Evolutionary conservation across 2,888 invertebrate genomes (phyloP).

Genomic region (Liposcelis brunnea): DNA sequence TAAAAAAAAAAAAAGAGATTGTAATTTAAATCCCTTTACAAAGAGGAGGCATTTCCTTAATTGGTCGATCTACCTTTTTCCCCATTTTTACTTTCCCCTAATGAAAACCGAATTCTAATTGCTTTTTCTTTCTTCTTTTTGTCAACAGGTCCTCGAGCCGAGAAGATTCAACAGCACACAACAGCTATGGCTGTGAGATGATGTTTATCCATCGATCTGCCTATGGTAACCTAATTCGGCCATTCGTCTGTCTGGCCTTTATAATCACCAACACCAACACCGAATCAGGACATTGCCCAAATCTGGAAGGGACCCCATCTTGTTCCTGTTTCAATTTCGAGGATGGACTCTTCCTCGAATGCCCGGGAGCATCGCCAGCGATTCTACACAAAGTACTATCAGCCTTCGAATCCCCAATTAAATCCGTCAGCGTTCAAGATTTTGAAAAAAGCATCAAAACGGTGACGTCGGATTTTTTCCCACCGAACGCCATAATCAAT

Average conservation of each 20-base stretch:
- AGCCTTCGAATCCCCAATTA: constrained; percentile 33
- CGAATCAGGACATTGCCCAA: constrained; percentile 37
- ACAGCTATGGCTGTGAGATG: constrained; percentile 19
- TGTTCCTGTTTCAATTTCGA: constrained; percentile 88
- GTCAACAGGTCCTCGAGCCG: too few species aligned
- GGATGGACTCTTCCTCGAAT: constrained; percentile 78
- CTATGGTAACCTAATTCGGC: constrained; percentile 4
- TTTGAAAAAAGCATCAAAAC: constrained; percentile 64
- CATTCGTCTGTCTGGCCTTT: too few species aligned
- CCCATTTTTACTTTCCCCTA: too few species aligned
- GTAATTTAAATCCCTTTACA: too few species aligned
- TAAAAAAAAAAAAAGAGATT: too few species aligned
- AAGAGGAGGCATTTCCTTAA: too few species aligned
- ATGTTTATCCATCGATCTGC: too few species aligned
- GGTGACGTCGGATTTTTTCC: constrained; percentile 58
- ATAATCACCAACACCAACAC: too few species aligned
- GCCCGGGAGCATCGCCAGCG: constrained; percentile 61
- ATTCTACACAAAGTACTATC: constrained; percentile 54
- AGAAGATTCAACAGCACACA: constrained; percentile 18
- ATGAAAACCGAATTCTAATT: too few species aligned
- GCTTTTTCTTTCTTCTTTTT: too few species aligned
- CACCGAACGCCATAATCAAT: constrained; percentile 44
- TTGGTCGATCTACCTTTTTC: too few species aligned
- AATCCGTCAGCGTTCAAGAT: constrained; percentile 77
- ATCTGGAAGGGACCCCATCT: constrained; percentile 55